Percentiles rank a stretch among this genome's conserved stretches.
Conservation (phyloP, 2,113 vertebrate species). For the Tetraodon nigroviridis region DNA sequence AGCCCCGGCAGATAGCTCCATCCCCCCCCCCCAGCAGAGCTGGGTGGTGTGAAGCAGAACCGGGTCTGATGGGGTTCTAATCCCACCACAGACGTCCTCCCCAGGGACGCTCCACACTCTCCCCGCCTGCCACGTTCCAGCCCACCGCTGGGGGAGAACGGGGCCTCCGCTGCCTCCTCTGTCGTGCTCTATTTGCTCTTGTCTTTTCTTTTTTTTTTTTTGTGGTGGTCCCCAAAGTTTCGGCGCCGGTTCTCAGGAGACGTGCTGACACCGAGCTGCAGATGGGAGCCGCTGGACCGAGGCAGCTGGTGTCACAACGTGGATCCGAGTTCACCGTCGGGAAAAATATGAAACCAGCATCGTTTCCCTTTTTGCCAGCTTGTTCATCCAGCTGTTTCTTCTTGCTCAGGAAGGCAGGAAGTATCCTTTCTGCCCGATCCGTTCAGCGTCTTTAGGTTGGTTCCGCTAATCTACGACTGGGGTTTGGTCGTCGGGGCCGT, state of each 20-base stretch:
- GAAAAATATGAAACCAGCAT: conserved; percentile 69
- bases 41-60: conserved; percentile 59
- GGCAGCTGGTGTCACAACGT: conserved; percentile 65
- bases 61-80: conserved; percentile 52
- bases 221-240: conserved; percentile 54
- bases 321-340: conserved; percentile 70
- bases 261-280: conserved; percentile 66
- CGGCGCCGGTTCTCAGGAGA: conserved; percentile 66
- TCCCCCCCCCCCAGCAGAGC: conserved; percentile 26
- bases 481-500: conserved; percentile 59
- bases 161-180: conserved; percentile 62
- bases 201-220: conserved; percentile 38
- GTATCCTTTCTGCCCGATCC: conserved; percentile 57
- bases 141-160: conserved; percentile 45
- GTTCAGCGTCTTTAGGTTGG: conserved; percentile 65
- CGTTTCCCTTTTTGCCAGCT: conserved; percentile 58
- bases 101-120: conserved; percentile 35
- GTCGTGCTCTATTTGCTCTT: conserved; percentile 75
- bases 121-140: conserved; percentile 43
- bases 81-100: conserved; percentile 55
- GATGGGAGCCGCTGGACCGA: conserved; percentile 73
- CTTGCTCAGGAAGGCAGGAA: conserved; percentile 41
- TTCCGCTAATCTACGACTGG: conserved; percentile 66
- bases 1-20: conserved; percentile 37
- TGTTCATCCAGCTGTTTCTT: conserved; percentile 62